phyloP scores from a whole-genome alignment of 1,140 invertebrate species.

The Wiebesia pumilae region DNA sequence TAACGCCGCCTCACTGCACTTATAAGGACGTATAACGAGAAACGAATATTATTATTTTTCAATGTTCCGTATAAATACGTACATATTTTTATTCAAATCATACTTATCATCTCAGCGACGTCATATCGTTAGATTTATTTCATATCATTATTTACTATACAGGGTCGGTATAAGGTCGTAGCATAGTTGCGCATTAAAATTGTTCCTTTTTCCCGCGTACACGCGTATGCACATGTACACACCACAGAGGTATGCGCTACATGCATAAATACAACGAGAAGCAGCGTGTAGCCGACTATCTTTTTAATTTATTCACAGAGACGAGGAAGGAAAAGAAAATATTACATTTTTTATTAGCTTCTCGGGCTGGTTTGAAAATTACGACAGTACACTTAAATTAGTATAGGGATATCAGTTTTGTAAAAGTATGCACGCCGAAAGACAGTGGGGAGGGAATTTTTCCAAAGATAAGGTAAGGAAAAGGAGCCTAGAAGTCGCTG shows the following conservation, averaged over 20 bases:
- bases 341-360: constrained; percentile 48
- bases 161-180: constrained; percentile 7
- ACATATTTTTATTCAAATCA: constrained; percentile 42
- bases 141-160: constrained; percentile 45
- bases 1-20: background rate
- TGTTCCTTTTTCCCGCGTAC: constrained; percentile 41
- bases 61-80: background rate
- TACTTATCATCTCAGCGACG: constrained; percentile 42
- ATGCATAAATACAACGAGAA: constrained; percentile 37
- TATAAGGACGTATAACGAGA: constrained; percentile 1
- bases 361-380: constrained; percentile 42
- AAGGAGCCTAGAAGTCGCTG: constrained; percentile 4
- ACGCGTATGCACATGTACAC: constrained; percentile 19
- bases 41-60: constrained; percentile 36
- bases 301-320: constrained; percentile 52
- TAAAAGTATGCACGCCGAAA: constrained; percentile 16
- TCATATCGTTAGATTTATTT: constrained; percentile 52
- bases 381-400: constrained; percentile 47
- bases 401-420: constrained; percentile 40
- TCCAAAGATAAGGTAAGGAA: constrained; percentile 35
- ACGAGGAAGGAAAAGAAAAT: constrained; percentile 41
- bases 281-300: constrained; percentile 38
- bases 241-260: background rate
- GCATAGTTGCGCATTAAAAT: constrained; percentile 44
- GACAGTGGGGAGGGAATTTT: constrained; percentile 24